Evolutionary conservation across 2,113 vertebrate species (phyloP).

Genomic region (Tauraco erythrolophus): DNA sequence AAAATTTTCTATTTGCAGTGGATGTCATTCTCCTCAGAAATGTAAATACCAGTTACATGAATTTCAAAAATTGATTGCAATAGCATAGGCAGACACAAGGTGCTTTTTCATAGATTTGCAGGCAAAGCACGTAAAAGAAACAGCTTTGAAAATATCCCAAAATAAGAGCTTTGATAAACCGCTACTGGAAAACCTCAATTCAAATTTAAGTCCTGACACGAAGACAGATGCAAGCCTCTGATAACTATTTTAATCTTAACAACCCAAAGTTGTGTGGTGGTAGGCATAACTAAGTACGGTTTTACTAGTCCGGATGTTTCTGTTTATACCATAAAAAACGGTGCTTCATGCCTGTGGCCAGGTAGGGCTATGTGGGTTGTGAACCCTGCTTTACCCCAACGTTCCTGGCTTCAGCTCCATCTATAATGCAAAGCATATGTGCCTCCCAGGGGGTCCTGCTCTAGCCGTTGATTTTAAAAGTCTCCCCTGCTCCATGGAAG

Average conservation of each 20-base stretch:
- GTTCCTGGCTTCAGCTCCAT: neutral
- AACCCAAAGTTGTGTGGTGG: neutral
- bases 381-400: neutral
- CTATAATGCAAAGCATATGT: neutral
- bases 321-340: neutral
- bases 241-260: neutral
- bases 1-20: neutral
- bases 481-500: neutral
- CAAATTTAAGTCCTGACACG: neutral
- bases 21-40: neutral
- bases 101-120: neutral
- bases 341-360: neutral
- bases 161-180: neutral
- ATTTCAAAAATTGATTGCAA: neutral
- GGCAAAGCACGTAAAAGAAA: neutral
- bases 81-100: neutral
- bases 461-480: neutral
- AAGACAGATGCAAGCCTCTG: neutral
- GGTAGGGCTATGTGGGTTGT: neutral
- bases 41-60: neutral
- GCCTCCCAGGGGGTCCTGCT: slow-evolving; percentile 1
- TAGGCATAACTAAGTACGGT: neutral
- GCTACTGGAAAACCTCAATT: neutral
- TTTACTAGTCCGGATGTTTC: neutral
- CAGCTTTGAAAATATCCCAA: neutral